Base-by-base conservation (phyloP, 2,797 vertebrate genomes). In the Lophotriccus pileatus region DNA sequence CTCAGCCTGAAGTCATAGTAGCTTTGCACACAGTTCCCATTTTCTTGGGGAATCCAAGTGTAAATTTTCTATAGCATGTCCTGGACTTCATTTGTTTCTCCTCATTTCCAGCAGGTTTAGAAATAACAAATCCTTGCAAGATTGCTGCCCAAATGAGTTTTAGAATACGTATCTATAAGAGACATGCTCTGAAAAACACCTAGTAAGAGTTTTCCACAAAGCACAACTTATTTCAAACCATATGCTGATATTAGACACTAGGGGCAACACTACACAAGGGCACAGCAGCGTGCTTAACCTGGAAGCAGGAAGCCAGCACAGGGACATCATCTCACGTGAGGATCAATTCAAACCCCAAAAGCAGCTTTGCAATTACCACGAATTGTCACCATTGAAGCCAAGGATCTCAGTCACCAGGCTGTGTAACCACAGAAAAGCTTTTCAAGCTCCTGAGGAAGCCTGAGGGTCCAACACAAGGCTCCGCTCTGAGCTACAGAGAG, bases 271-370 rank as follows among this genome's bases (percentile, higher is more conserved):
- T 15, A 30, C 13, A 6, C 1, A 20, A 25, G 22, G 6, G 21
- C 5, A 3, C 7, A 28, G 50, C 1, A 4, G 13, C 9, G 4
- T 10, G 1, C 30, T 55, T 8, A 11, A 7, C 30, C 12, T 49
- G 43, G 28, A 19, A 59, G 20, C 41, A 66, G 30, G 2, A 75
- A 75, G 12, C 24, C 50, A 74, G 49, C 9, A 36, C 28, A 41
- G 25, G 24, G 27, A 62, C 17, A 16, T 9, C 44, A 17, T 28
- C 44, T 52, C 1, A 1, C 70, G n/a, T 1, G 3, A 69, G 64
- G 34, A 52, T 56, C 47, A 39, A 34, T 63, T 73, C 36, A 86
- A 70, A 87, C 52, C 7, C 10, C 21, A 56, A 49, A 14, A 64
- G 28, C 11, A 67, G 37, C 41, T 68, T 63, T 44, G 16, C 36